These are phyloP conservation scores for Poeciliopsis infans DNA, from an alignment of 2,797 vertebrate genomes.

Conservation along the genomic window DNA sequence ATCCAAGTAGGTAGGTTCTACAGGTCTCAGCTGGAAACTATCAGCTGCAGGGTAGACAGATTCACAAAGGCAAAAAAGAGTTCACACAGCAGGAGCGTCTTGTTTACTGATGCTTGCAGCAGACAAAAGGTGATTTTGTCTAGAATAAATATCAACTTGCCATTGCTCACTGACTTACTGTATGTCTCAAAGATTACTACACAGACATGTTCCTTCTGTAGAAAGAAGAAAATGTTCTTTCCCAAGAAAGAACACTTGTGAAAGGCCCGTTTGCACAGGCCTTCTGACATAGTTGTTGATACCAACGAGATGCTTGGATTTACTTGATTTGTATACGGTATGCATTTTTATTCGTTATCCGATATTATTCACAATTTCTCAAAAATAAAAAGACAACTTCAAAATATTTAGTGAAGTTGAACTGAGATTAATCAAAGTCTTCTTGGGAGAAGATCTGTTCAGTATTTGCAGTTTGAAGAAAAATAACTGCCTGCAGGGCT, in stretches of 20 bases:
- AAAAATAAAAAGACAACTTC: background rate
- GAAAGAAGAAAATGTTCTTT: background rate
- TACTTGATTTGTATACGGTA: slow-evolving; percentile 31
- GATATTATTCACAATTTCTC: slow-evolving; percentile 26
- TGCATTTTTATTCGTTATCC: slow-evolving; percentile 32
- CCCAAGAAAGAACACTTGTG: too few relatives aligned
- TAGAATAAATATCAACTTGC: slow-evolving; percentile 44
- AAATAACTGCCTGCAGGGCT: slow-evolving; percentile 55
- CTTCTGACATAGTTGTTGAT: slow-evolving; percentile 6
- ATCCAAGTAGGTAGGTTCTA: slow-evolving; percentile 38
- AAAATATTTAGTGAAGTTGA: background rate
- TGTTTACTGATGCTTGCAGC: slow-evolving; percentile 63
- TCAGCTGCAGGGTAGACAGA: slow-evolving; percentile 50
- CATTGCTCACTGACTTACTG: slow-evolving; percentile 43
- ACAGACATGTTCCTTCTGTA: slow-evolving; percentile 34
- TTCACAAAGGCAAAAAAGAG: slow-evolving; percentile 72
- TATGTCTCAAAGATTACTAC: slow-evolving; percentile 57
- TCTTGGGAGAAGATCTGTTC: slow-evolving; percentile 2
- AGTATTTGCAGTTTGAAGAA: slow-evolving; percentile 28
- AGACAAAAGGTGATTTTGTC: slow-evolving; percentile 63
- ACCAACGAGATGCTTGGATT: slow-evolving; percentile 42
- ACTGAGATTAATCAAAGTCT: background rate
- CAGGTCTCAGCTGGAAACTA: slow-evolving; percentile 48
- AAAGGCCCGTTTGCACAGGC: too few relatives aligned
- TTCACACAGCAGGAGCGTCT: slow-evolving; percentile 64